These are phyloP conservation scores for Rhabdomys dilectus DNA, from an alignment of 2,113 vertebrate species.

Conservation along the genomic window DNA sequence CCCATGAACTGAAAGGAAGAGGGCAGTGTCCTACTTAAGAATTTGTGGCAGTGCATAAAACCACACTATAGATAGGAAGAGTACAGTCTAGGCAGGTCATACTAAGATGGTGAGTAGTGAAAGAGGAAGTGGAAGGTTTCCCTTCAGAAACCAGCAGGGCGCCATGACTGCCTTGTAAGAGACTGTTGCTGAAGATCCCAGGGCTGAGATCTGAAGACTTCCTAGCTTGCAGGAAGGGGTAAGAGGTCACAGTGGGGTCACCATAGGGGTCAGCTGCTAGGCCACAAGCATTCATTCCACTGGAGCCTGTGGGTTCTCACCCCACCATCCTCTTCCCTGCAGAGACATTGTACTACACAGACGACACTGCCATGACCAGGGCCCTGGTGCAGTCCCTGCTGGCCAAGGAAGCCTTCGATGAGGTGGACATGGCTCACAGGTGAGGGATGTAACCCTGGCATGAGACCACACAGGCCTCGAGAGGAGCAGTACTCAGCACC, in stretches of 20 bases:
- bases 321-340: not conserved
- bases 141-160: not conserved
- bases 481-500: not conserved
- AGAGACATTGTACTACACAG: constrained; percentile 94
- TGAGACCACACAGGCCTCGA: not conserved
- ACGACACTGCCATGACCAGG: constrained; percentile 97
- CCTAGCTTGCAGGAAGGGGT: not conserved
- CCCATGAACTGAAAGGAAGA: not conserved
- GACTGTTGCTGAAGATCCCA: not conserved
- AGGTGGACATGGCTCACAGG: constrained; percentile 96
- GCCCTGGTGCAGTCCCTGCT: constrained; percentile 96
- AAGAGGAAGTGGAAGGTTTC: not conserved
- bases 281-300: not conserved
- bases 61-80: not conserved
- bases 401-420: constrained; percentile 92
- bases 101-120: not conserved
- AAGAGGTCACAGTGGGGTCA: not conserved
- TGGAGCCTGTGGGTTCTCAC: not conserved
- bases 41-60: not conserved
- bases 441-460: constrained; percentile 75
- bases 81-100: not conserved
- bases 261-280: not conserved
- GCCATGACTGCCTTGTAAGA: not conserved
- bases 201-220: not conserved
- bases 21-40: not conserved